Evolutionary conservation across 2,113 vertebrate species (phyloP).

Genomic region (Larimichthys crocea): DNA sequence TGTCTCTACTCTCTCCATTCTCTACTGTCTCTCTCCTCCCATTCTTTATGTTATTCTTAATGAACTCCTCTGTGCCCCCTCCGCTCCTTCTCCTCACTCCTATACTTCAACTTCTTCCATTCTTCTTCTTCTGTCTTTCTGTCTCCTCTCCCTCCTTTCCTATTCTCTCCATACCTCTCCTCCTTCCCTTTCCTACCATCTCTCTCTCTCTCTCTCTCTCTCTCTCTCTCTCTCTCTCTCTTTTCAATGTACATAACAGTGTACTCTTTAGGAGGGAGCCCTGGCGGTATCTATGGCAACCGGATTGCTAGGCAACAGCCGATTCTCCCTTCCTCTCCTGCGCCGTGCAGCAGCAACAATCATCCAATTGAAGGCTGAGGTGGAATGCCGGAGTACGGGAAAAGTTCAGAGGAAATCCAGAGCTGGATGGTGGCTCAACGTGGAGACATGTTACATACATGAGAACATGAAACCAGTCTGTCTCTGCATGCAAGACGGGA

Average conservation of each 20-base stretch:
- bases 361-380: constrained; percentile 66
- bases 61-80: constrained; percentile 67
- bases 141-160: constrained; percentile 10
- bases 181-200: constrained; percentile 3
- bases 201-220: constrained; percentile 32
- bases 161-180: constrained; percentile 46
- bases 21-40: constrained; percentile 59
- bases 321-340: constrained; percentile 79
- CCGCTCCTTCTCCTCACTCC: constrained; percentile 38
- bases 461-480: not conserved
- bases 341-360: constrained; percentile 69
- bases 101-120: constrained; percentile 66
- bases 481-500: not conserved
- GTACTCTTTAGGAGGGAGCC: constrained; percentile 85
- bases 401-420: constrained; percentile 69
- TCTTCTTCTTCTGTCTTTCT: constrained; percentile 36
- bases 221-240: constrained; percentile 29
- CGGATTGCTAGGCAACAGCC: constrained; percentile 87
- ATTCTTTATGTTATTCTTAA: constrained; percentile 79
- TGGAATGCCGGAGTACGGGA: constrained; percentile 56
- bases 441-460: not conserved
- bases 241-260: constrained; percentile 85
- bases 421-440: not conserved
- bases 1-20: constrained; percentile 51
- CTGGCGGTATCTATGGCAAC: constrained; percentile 88